Conservation (phyloP, 2,888 invertebrate genomes). For the Heteromurus nitidus region DNA sequence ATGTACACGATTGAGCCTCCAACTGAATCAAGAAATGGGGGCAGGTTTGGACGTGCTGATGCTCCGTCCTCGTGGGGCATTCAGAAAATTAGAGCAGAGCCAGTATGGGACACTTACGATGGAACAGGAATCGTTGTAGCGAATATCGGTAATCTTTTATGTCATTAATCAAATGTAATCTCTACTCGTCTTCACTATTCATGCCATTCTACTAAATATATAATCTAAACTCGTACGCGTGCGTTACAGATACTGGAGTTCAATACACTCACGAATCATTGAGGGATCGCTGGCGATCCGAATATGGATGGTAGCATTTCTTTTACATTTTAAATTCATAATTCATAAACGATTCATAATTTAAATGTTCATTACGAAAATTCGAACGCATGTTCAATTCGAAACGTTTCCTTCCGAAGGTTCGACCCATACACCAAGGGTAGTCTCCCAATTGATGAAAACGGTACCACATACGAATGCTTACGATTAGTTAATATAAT, state of each 20-base stretch:
- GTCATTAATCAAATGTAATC: no score
- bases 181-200: no score
- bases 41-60: neutral
- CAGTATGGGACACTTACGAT: slow-evolving; percentile 23
- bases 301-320: slow-evolving; percentile 52
- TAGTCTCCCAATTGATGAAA: slow-evolving; percentile 5
- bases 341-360: no score
- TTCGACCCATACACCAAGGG: slow-evolving; percentile 17
- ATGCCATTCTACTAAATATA: neutral
- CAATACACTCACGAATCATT: slow-evolving; percentile 42
- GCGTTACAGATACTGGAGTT: slow-evolving; percentile 47
- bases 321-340: neutral
- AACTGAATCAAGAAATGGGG: neutral
- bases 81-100: slow-evolving; percentile 11
- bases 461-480: slow-evolving; percentile 10
- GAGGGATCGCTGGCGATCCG: slow-evolving; percentile 14
- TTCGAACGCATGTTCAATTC: neutral
- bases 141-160: slow-evolving; percentile 26
- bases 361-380: no score
- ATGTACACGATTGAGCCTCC: neutral
- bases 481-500: neutral
- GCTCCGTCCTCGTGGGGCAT: slow-evolving; percentile 18
- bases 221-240: neutral
- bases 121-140: slow-evolving; percentile 38
- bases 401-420: neutral